These are phyloP conservation scores for Ibidorhyncha struthersii DNA, from an alignment of 2,113 vertebrate genomes.

Conservation along the genomic window DNA sequence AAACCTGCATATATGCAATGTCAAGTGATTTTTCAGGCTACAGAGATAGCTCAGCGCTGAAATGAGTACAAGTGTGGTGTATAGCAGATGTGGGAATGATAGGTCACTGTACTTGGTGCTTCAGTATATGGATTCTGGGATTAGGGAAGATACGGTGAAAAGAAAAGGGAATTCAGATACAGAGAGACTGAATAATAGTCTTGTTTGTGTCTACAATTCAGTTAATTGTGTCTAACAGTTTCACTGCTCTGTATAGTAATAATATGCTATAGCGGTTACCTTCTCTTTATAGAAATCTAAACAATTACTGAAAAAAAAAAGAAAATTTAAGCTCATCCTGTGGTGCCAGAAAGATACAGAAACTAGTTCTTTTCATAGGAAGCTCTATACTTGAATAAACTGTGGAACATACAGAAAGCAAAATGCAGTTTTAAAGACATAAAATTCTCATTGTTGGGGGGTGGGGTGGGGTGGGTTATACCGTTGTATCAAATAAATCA, in stretches of 20 bases:
- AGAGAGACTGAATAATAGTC: neutral
- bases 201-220: neutral
- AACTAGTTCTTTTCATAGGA: neutral
- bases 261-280: neutral
- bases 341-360: neutral
- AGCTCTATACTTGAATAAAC: neutral
- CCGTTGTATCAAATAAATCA: neutral
- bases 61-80: neutral
- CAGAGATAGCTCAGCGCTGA: neutral
- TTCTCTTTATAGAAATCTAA: neutral
- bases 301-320: neutral
- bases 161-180: neutral
- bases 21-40: constrained; percentile 8
- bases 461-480: neutral
- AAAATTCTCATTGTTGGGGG: neutral
- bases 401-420: neutral
- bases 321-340: neutral
- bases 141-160: neutral
- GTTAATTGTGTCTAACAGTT: neutral
- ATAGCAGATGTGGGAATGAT: neutral
- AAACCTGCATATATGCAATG: neutral
- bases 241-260: neutral
- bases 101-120: neutral
- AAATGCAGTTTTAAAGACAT: neutral
- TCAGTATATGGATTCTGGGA: neutral